Conservation (phyloP, 1,140 invertebrate genomes). For the Drosophila sulfurigaster region DNA sequence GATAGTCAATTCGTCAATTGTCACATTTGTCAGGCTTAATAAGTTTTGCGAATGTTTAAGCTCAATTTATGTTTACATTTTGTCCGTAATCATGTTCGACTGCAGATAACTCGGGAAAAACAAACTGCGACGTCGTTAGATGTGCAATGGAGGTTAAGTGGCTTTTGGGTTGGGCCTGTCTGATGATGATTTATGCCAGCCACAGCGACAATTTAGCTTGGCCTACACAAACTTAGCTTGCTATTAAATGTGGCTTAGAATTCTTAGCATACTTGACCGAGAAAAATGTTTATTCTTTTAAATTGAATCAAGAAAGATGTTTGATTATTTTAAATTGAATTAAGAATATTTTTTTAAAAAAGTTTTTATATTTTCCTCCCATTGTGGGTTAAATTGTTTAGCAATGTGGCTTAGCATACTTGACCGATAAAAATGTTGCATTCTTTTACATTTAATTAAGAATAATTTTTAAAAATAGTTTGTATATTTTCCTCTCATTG, state of each 20-base stretch:
- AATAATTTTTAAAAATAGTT: too few relatives aligned
- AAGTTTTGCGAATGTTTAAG: constrained; percentile 39
- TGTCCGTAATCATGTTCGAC: constrained; percentile 31
- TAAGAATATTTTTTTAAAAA: not conserved
- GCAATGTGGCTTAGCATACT: too few relatives aligned
- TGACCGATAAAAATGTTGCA: not conserved
- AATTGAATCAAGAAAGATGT: not conserved
- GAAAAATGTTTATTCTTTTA: not conserved
- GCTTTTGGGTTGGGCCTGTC: constrained; percentile 32
- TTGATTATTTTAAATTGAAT: not conserved
- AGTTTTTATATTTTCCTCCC: not conserved
- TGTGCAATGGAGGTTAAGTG: constrained; percentile 43
- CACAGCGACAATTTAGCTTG: constrained; percentile 4
- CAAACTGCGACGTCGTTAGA: constrained; percentile 13
- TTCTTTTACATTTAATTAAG: too few relatives aligned
- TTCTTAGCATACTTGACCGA: not conserved
- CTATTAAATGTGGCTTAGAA: not conserved
- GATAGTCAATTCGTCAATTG: constrained; percentile 47
- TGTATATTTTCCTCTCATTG: too few relatives aligned
- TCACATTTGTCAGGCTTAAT: constrained; percentile 51
- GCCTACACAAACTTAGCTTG: not conserved
- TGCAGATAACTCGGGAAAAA: not conserved
- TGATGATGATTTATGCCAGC: constrained; percentile 29
- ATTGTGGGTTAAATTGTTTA: not conserved
- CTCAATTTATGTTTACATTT: constrained; percentile 46